phyloP scores from a whole-genome alignment of 1,140 invertebrate genomes.

The Neelides sp. region DNA sequence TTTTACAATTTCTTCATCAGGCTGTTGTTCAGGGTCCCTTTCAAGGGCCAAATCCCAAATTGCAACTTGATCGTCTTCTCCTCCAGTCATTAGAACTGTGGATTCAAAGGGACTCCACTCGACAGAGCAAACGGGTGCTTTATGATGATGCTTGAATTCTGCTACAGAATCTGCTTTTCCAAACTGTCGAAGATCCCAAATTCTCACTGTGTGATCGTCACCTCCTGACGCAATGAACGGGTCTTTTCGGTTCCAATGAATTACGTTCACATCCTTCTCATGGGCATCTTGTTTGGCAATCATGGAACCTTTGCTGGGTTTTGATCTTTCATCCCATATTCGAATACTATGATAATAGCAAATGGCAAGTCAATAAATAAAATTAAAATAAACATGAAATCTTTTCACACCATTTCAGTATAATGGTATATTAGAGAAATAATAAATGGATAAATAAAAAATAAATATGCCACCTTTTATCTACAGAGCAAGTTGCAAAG shows the following conservation, averaged over 20 bases:
- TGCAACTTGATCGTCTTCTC: slow-evolving; percentile 90
- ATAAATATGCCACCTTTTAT: slow-evolving; percentile 53
- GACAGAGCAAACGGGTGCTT: slow-evolving; percentile 79
- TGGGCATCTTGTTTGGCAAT: slow-evolving; percentile 77
- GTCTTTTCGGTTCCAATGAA: slow-evolving; percentile 89
- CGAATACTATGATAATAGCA: slow-evolving; percentile 46
- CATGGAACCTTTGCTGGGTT: slow-evolving; percentile 80
- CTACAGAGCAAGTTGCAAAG: slow-evolving; percentile 88
- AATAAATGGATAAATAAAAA: slow-evolving; percentile 4
- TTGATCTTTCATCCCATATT: slow-evolving; percentile 78
- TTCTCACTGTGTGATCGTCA: slow-evolving; percentile 84
- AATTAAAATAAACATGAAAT: not conserved
- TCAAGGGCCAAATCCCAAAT: slow-evolving; percentile 71
- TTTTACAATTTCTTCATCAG: slow-evolving; percentile 46
- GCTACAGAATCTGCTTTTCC: slow-evolving; percentile 60
- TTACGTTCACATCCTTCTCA: slow-evolving; percentile 88
- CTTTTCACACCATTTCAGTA: not conserved
- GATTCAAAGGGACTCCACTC: slow-evolving; percentile 92
- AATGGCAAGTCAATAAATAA: not conserved
- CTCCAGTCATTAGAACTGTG: slow-evolving; percentile 83
- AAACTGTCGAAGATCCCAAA: slow-evolving; percentile 93
- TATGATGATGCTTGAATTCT: slow-evolving; percentile 82
- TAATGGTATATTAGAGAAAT: slow-evolving; percentile 7
- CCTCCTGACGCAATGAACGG: slow-evolving; percentile 84
- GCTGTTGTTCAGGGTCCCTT: slow-evolving; percentile 36